A percentile compares a stretch with the other conserved stretches of the same genome.
phyloP scores from a whole-genome alignment of 1,140 invertebrate genomes.

The Andrena cerasifolii region DNA sequence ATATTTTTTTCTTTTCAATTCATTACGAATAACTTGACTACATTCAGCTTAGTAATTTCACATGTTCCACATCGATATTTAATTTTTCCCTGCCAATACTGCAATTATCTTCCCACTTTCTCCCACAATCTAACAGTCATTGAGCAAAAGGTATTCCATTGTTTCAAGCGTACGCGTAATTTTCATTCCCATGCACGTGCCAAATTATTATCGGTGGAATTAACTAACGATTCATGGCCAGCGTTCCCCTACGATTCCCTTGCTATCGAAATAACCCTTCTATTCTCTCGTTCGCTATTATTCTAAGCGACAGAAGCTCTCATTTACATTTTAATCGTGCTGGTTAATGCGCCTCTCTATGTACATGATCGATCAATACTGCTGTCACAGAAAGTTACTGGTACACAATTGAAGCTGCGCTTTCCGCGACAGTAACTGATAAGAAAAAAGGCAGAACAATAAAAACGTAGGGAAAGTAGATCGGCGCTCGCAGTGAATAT shows the following conservation, averaged over 20 bases:
- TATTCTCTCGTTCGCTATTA: conserved; percentile 12
- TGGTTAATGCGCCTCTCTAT: conserved; percentile 7
- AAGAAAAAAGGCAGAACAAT: not conserved
- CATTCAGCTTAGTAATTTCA: no score
- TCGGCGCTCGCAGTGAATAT: not conserved
- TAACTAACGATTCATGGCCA: conserved; percentile 1
- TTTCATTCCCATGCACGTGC: not conserved
- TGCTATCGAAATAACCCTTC: conserved; percentile 7
- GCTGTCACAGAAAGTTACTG: conserved; percentile 31
- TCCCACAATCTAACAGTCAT: no score
- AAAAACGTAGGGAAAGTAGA: not conserved
- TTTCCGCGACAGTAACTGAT: not conserved
- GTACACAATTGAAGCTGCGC: not conserved
- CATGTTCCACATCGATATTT: no score
- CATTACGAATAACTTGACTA: no score
- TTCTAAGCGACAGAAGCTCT: conserved; percentile 31
- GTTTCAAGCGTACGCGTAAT: no score
- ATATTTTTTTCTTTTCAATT: no score
- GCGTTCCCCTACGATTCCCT: not conserved
- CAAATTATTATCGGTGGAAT: not conserved
- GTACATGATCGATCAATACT: conserved; percentile 31
- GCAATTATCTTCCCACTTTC: no score
- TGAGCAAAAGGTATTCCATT: no score
- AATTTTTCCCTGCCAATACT: no score
- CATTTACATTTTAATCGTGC: conserved; percentile 46